Evolutionary conservation across 1,140 invertebrate genomes (phyloP), one percentile per base, ranked within the genome.

Genomic region (Ceratina australensis): DNA sequence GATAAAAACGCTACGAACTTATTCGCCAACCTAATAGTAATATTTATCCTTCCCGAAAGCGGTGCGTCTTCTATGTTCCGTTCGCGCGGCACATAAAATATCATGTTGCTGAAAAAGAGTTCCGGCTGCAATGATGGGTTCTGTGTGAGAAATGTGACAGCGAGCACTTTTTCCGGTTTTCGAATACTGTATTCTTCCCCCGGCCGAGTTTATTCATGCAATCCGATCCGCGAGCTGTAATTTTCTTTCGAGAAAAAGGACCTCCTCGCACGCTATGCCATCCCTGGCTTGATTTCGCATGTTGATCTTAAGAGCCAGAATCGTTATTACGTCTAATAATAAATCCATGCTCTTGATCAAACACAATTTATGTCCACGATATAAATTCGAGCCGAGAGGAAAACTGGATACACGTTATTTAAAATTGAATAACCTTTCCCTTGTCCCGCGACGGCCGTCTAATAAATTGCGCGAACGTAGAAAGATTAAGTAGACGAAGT

Each of bases 181-280:
- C 67, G 57, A 61, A 33, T 78, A 63, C 33, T 54, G 24, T 60
- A 61, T 20, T 75, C 28, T n/a, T 52, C 72, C 76, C 56, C 63
- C n/a, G n/a, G 56, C 24, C 54, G 59, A 56, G 79, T 72, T 68
- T 61, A 60, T 78, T 83, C 81, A 69, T 65, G 81, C 74, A 68
- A 81, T 69, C 59, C 72, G 65, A 81, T 71, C 54, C 64, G 60
- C 64, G 50, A 47, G 20, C n/a, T 82, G 47, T 83, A 75, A 84
- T 77, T 59, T 61, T 72, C 64, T 42, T 65, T 54, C 12, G 42
- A 18, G 47, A 69, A 63, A 80, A 66, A 78, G 65, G 64, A 68
- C 20, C 73, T 69, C 57, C 33, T 60, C 66, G 26, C 66, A 77
- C 50, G 65, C 59, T 5, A 75, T 61, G 24, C 24, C 33, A 42